phyloP scores from a whole-genome alignment of 2,113 vertebrate genomes.

The Heterotis niloticus region DNA sequence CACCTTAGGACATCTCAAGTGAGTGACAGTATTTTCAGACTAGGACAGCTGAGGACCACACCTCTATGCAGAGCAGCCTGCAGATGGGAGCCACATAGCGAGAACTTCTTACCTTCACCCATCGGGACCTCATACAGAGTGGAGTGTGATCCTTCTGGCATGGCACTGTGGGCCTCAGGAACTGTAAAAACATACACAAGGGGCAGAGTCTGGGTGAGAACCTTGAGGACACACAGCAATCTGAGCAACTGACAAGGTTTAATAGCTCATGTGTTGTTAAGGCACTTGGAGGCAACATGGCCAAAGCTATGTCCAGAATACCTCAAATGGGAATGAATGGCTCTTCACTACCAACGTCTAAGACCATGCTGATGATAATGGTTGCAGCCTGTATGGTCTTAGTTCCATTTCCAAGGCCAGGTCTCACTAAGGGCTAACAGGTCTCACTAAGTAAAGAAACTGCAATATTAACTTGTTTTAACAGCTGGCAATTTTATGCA shows the following conservation, averaged over 20 bases:
- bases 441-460: not conserved
- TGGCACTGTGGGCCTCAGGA: slow-evolving; percentile 60
- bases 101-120: slow-evolving; percentile 68
- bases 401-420: not conserved
- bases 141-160: slow-evolving; percentile 65
- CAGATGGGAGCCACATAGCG: not conserved
- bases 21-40: no score
- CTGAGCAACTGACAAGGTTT: not conserved
- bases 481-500: slow-evolving; percentile 15
- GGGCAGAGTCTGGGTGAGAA: slow-evolving; percentile 25
- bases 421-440: not conserved
- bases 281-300: not conserved
- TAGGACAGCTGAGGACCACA: no score
- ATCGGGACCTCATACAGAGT: slow-evolving; percentile 59
- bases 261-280: not conserved
- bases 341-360: not conserved
- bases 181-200: slow-evolving; percentile 47
- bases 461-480: not conserved
- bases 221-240: slow-evolving; percentile 20
- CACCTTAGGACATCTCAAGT: no score
- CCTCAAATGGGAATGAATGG: not conserved
- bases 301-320: no score
- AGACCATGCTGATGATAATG: not conserved
- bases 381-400: not conserved
- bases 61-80: not conserved